A percentile compares a stretch with the other conserved stretches of the same genome.
Evolutionary conservation across 2,888 invertebrate genomes (phyloP).

Genomic region (Petrolisthes manimaculis): DNA sequence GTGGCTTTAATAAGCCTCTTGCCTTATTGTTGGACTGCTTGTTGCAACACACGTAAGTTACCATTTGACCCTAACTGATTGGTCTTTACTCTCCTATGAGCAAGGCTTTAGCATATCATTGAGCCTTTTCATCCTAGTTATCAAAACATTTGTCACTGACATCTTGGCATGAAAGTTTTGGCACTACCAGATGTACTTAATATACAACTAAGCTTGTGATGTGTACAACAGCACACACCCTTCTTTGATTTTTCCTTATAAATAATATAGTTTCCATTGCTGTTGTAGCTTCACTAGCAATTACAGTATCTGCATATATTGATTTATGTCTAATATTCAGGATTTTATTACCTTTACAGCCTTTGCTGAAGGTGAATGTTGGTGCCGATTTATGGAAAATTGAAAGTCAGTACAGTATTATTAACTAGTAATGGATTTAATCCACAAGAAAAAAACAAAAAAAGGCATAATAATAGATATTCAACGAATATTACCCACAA

Average conservation of each 20-base stretch:
- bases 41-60: slow-evolving; percentile 33
- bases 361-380: background rate
- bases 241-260: background rate
- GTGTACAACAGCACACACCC: background rate
- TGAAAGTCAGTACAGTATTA: slow-evolving; percentile 15
- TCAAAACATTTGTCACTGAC: background rate
- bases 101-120: slow-evolving; percentile 21
- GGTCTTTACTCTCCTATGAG: slow-evolving; percentile 10
- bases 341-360: background rate
- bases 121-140: background rate
- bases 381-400: background rate
- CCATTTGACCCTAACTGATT: slow-evolving; percentile 36
- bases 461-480: slow-evolving; percentile 49
- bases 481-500: slow-evolving; percentile 51
- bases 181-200: slow-evolving; percentile 16
- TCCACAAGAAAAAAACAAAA: background rate
- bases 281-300: background rate
- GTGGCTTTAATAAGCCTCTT: slow-evolving; percentile 42
- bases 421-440: background rate
- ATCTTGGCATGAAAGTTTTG: slow-evolving; percentile 5
- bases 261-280: background rate
- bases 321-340: background rate
- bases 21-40: slow-evolving; percentile 58
- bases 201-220: background rate
- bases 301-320: slow-evolving; percentile 1